Base-by-base conservation (phyloP, 2,113 vertebrate species). In the Epinephelus lanceolatus region DNA sequence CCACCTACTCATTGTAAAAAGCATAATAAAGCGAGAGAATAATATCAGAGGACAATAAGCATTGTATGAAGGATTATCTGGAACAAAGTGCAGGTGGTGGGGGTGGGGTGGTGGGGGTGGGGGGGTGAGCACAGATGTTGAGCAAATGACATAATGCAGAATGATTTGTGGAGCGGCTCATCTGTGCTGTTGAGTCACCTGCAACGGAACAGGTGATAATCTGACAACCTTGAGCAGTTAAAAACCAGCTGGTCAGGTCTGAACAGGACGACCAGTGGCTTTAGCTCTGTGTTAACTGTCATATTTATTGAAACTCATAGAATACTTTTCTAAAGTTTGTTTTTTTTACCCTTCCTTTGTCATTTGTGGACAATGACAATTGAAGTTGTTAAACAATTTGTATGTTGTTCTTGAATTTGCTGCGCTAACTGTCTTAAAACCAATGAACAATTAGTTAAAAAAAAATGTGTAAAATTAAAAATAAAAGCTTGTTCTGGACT, bases 111-210 rank as follows among this genome's bases (percentile, higher is more conserved):
- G n/a, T n/a, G n/a, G n/a, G n/a, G n/a, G n/a, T n/a, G 33, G 78
- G 70, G 76, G 75, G 52, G 27, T 57, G 69, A 78, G 71, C 4
- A 81, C 85, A 92, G 80, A 90, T 84, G 83, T 86, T 80, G 12
- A 60, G 49, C 30, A 78, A 73, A 90, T 80, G 52, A 88, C 49
- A 73, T 77, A 83, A 86, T 74, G 57, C 72, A 69, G 25, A 23
- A 49, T 33, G 12, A 62, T 83, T 67, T 73, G n/a, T 80, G 69
- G 51, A 51, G 72, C 81, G 72, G 45, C 68, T 88, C 61, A 55
- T 83, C 83, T 66, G 78, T 52, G 52, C 51, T 67, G 40, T 42
- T 6, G 30, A 23, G 57, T 76, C 80, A 74, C 71, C 80, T 78
- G 57, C 53, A 33, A 70, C 5, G 55, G 23, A 27, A 72, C 55